Conservation (phyloP, 2,113 vertebrate species). For the Rhinoderma darwinii region DNA sequence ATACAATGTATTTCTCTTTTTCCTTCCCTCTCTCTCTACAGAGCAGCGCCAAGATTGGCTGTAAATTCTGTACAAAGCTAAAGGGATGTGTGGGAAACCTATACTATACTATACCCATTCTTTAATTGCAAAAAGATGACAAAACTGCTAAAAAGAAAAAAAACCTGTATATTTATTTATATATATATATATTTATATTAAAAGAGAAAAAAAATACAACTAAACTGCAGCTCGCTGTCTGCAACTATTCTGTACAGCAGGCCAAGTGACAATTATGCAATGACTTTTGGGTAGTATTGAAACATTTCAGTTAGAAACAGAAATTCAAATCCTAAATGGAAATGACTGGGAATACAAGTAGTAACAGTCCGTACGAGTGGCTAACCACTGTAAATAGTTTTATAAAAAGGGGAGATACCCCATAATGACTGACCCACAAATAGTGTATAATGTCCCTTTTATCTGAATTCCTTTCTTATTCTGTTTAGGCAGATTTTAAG, state of each 20-base stretch:
- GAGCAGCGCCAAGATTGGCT: slow-evolving; percentile 78
- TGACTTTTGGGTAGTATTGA: neutral
- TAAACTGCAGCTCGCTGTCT: slow-evolving; percentile 26
- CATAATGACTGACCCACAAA: neutral
- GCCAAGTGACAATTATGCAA: neutral
- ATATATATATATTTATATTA: slow-evolving; percentile 77
- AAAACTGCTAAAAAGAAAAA: slow-evolving; percentile 79
- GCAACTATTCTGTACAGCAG: slow-evolving; percentile 42
- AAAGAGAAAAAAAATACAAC: slow-evolving; percentile 79
- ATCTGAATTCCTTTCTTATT: neutral
- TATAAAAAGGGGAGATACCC: neutral
- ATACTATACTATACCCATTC: slow-evolving; percentile 45
- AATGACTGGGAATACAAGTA: neutral
- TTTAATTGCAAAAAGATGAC: slow-evolving; percentile 71
- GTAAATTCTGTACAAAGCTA: slow-evolving; percentile 86
- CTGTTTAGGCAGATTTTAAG: neutral
- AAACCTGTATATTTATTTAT: slow-evolving; percentile 67
- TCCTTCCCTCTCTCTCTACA: slow-evolving; percentile 67
- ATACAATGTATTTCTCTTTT: slow-evolving; percentile 96
- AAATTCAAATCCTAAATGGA: neutral
- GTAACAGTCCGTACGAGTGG: neutral
- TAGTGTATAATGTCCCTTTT: neutral
- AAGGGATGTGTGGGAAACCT: slow-evolving; percentile 75
- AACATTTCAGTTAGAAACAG: neutral
- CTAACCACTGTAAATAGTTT: neutral